A percentile compares a stretch with the other conserved stretches of the same genome.
phyloP scores from a whole-genome alignment of 2,113 vertebrate species.

The Vanacampus margaritifer region DNA sequence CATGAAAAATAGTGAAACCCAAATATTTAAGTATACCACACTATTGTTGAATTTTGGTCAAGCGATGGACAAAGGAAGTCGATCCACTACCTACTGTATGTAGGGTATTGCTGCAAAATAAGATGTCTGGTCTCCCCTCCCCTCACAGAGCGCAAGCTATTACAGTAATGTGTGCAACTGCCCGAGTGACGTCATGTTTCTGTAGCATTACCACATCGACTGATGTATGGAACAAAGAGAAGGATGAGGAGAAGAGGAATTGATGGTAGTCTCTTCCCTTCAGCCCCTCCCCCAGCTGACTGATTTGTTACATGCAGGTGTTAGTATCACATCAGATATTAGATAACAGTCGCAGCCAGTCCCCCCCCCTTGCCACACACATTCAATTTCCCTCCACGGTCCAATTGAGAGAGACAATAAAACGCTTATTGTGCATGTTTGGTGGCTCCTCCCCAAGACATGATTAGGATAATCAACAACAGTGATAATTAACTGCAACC shows the following conservation, averaged over 20 bases:
- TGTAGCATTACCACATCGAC: constrained; percentile 47
- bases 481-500: constrained; percentile 47
- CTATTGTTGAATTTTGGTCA: no score
- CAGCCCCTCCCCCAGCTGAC: constrained; percentile 24
- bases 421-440: constrained; percentile 44
- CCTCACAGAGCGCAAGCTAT: constrained; percentile 36
- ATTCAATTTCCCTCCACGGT: constrained; percentile 38
- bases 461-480: constrained; percentile 48
- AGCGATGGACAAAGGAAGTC: constrained; percentile 43
- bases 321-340: constrained; percentile 41
- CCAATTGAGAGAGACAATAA: constrained; percentile 62
- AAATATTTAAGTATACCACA: no score
- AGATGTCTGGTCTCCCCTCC: constrained; percentile 42
- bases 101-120: constrained; percentile 42
- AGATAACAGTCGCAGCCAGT: constrained; percentile 44
- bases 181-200: constrained; percentile 57
- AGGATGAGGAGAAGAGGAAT: not conserved
- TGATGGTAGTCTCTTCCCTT: not conserved
- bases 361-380: not conserved
- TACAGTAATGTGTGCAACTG: constrained; percentile 61
- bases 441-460: constrained; percentile 38
- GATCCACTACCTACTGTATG: constrained; percentile 44
- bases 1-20: no score
- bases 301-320: constrained; percentile 48
- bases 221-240: constrained; percentile 63